Evolutionary conservation across 2,888 invertebrate species (phyloP).

Genomic region (Harmothoe impar): DNA sequence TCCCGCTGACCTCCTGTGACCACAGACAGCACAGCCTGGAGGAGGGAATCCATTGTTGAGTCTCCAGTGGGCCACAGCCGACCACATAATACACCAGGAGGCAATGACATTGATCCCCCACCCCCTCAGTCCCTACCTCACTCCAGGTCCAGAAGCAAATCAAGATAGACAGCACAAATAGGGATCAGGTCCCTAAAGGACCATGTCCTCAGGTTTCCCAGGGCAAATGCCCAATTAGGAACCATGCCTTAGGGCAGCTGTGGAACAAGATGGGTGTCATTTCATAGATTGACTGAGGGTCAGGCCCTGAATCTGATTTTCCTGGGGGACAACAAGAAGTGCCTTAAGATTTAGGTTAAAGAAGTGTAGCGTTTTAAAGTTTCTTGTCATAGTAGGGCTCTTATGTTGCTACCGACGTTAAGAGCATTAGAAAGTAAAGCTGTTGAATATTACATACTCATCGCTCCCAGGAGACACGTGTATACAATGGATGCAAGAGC

Average conservation of each 20-base stretch:
- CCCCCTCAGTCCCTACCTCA: not conserved
- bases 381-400: not conserved
- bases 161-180: slow-evolving; percentile 6
- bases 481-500: too few relatives aligned
- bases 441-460: not conserved
- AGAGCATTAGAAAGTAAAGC: not conserved
- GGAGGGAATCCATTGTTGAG: too few relatives aligned
- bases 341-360: not conserved
- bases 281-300: not conserved
- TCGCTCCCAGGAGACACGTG: too few relatives aligned
- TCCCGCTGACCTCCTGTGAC: too few relatives aligned
- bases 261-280: not conserved
- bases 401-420: not conserved
- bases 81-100: slow-evolving; percentile 5
- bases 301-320: not conserved
- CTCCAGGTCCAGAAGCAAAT: not conserved
- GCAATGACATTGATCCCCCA: not conserved
- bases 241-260: not conserved
- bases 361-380: not conserved
- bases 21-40: too few relatives aligned
- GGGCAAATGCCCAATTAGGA: not conserved
- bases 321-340: not conserved
- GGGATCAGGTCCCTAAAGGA: not conserved
- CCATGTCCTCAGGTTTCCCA: not conserved
- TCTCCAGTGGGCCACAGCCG: not conserved